Conservation (phyloP, 2,797 vertebrate genomes). For the Crocidura indochinensis region DNA sequence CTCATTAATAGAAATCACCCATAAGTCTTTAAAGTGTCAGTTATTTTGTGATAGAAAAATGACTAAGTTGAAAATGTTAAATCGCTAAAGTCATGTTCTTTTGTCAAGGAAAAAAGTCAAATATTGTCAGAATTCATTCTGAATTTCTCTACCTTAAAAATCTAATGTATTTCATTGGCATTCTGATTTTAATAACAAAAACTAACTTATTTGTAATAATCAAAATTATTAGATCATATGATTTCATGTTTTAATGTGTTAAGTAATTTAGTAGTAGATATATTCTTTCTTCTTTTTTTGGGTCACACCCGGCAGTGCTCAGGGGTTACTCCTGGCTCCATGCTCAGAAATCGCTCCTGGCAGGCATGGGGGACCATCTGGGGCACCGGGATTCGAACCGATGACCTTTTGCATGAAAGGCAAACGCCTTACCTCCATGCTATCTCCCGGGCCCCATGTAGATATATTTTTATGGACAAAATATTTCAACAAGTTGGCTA, state of each 20-base stretch:
- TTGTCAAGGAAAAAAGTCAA: slow-evolving; percentile 1
- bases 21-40: background rate
- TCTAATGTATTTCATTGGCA: background rate
- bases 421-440: too few species aligned
- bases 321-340: too few species aligned
- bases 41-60: background rate
- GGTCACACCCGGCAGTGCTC: too few species aligned
- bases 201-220: background rate
- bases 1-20: background rate
- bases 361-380: too few species aligned
- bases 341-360: too few species aligned
- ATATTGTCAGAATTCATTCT: background rate
- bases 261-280: too few species aligned
- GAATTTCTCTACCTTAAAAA: background rate
- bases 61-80: background rate
- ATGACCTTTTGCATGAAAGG: too few species aligned
- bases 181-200: background rate
- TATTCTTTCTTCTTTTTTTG: too few species aligned
- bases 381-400: too few species aligned
- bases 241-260: background rate
- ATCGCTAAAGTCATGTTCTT: background rate
- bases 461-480: background rate
- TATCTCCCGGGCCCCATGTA: too few species aligned
- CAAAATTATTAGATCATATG: background rate
- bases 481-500: background rate